Base-by-base conservation (phyloP, 1,140 invertebrate genomes). In the Rhagoletis zephyria region DNA sequence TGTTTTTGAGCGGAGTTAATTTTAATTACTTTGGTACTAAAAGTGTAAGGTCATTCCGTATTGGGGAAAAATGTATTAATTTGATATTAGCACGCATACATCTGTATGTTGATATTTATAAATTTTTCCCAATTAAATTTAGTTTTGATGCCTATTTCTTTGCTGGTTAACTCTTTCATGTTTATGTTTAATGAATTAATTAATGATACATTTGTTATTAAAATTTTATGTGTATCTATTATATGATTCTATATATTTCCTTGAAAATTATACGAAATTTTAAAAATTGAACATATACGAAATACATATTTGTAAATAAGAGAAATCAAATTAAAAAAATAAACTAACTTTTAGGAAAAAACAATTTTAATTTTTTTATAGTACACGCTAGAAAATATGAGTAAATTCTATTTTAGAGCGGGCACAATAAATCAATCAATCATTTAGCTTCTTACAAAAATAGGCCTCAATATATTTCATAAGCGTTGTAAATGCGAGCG, bases 291-390 rank as follows among this genome's bases (percentile, higher is more conserved):
- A 42, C 7, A 12, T 60, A 45, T 5, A 16, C 61, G 16, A 74
- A 48, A 14, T 48, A 74, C 12, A 45, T 74, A 45, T 74, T 74
- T 74, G 67, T 74, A 74, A 74, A 74, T 74, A 74, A 42, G 14
- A 74, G 6, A 74, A 74, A 74, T 74, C 40, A 67, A 16, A 63
- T n/a, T 4, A 63, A 63, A 63, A 63, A 1, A 63, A 63, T 14
- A 63, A 63, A 16, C 10, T n/a, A 63, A 63, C 61, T 1, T n/a
- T 63, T 60, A 16, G 4, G 9, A 63, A 63, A 63, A 1, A 63
- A 30, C 30, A 30, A 30, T 30, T 30, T 30, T 30, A 30, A 30
- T 30, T 30, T 30, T 30, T 30, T 30, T 30, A 30, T 30, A 30
- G 30, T 30, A 30, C 30, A 30, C 30, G 30, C 30, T 30, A 30